Percentiles rank a stretch among this genome's conserved stretches.
Evolutionary conservation across 2,888 invertebrate genomes (phyloP).

Genomic region (Caenorhabditis angaria): DNA sequence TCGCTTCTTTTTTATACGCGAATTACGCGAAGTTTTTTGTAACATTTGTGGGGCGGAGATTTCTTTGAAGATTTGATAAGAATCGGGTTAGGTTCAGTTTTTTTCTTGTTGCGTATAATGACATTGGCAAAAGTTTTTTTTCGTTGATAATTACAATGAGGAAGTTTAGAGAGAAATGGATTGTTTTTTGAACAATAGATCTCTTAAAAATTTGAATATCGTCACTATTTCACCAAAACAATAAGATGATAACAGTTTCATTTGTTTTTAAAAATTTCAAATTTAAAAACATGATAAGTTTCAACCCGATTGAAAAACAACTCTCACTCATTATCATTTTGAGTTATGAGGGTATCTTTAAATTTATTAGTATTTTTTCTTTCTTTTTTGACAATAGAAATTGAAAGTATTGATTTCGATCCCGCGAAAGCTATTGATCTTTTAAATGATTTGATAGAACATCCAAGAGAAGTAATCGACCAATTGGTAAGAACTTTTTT

Average conservation of each 20-base stretch:
- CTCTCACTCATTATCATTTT: neutral
- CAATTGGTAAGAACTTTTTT: slow-evolving; percentile 16
- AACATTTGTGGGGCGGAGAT: neutral
- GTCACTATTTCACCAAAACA: neutral
- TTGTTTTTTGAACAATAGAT: no score
- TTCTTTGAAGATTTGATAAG: neutral
- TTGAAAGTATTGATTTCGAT: slow-evolving; percentile 15
- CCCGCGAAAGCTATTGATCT: slow-evolving; percentile 23
- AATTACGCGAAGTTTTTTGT: neutral
- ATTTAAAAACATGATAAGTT: neutral
- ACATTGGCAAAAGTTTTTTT: neutral
- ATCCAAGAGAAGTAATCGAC: slow-evolving; percentile 32
- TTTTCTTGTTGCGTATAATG: neutral
- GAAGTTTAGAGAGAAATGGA: neutral
- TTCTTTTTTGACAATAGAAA: neutral
- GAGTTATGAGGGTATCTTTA: neutral
- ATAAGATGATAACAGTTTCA: neutral
- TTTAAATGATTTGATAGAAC: slow-evolving; percentile 20
- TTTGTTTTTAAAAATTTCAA: neutral
- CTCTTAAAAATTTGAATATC: neutral
- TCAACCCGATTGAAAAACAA: neutral
- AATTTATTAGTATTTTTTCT: neutral
- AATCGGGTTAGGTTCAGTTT: neutral
- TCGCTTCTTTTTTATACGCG: neutral
- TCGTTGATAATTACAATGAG: neutral